phyloP scores from a whole-genome alignment of 2,797 vertebrate genomes.

The Fundulus diaphanus region DNA sequence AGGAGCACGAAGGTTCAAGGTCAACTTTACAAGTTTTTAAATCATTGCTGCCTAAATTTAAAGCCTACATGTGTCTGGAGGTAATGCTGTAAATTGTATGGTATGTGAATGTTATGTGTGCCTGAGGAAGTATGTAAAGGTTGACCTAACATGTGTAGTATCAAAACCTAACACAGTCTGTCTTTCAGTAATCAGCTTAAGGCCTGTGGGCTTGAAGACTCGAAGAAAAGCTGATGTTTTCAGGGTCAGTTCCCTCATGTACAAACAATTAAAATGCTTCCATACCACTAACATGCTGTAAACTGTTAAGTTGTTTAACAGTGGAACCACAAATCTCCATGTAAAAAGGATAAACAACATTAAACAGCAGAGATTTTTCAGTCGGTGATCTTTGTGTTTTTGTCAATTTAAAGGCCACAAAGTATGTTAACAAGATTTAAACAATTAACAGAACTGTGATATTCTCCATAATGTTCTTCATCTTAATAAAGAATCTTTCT shows the following conservation, averaged over 20 bases:
- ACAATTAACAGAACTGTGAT: background rate
- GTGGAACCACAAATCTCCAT: conserved; percentile 20
- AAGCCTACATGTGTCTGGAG: conserved; percentile 66
- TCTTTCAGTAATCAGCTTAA: conserved; percentile 70
- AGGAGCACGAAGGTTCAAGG: conserved; percentile 36
- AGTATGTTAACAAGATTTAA: background rate
- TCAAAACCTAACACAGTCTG: conserved; percentile 80
- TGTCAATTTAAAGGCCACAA: conserved; percentile 4
- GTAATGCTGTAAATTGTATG: conserved; percentile 46
- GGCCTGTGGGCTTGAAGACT: conserved; percentile 37
- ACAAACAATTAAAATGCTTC: conserved; percentile 54
- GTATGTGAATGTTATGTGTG: conserved; percentile 11
- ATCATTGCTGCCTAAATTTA: background rate
- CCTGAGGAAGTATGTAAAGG: conserved; percentile 32
- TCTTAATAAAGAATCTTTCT: no score
- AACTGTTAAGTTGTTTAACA: conserved; percentile 14
- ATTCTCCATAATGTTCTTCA: no score
- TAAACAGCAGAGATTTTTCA: background rate
- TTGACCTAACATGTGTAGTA: conserved; percentile 53
- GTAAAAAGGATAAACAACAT: conserved; percentile 2
- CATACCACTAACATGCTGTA: conserved; percentile 14
- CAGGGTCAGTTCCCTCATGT: conserved; percentile 41
- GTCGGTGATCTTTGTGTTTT: background rate
- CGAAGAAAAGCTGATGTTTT: conserved; percentile 34
- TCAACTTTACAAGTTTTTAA: background rate